Evolutionary conservation across 2,888 invertebrate genomes (phyloP).

Genomic region (Oxycera nigricornis): DNA sequence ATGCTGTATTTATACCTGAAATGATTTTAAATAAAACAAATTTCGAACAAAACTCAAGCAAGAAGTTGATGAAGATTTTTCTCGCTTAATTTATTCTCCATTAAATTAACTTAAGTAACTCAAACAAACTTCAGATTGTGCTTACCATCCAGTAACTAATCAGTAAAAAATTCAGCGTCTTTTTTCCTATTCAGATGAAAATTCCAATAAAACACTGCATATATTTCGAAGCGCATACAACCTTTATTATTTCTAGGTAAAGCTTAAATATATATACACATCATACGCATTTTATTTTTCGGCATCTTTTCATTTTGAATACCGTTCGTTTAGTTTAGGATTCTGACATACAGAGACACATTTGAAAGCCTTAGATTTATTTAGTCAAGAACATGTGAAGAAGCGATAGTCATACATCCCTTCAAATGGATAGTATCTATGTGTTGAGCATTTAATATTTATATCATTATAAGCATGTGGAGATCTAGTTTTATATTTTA

Average conservation of each 20-base stretch:
- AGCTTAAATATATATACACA: conserved; percentile 30
- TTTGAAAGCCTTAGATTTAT: conserved; percentile 25
- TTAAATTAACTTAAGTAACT: too few species aligned
- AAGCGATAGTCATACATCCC: neutral
- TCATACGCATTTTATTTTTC: neutral
- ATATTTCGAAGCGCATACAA: conserved; percentile 30
- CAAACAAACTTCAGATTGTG: too few species aligned
- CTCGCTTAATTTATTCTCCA: too few species aligned
- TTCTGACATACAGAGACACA: conserved; percentile 23
- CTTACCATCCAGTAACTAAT: too few species aligned
- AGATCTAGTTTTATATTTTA: too few species aligned
- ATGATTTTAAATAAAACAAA: too few species aligned
- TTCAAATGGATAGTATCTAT: neutral
- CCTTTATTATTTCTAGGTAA: conserved; percentile 31
- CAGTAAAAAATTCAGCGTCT: too few species aligned
- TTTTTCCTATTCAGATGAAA: too few species aligned
- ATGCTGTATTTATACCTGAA: too few species aligned
- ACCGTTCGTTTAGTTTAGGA: neutral
- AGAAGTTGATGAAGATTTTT: too few species aligned
- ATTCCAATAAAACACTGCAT: neutral
- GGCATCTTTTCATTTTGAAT: neutral
- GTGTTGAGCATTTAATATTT: neutral
- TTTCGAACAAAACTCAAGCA: too few species aligned
- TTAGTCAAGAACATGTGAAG: neutral
- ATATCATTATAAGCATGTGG: neutral